phyloP scores from a whole-genome alignment of 1,140 invertebrate species.

The Papilio polyxenes region DNA sequence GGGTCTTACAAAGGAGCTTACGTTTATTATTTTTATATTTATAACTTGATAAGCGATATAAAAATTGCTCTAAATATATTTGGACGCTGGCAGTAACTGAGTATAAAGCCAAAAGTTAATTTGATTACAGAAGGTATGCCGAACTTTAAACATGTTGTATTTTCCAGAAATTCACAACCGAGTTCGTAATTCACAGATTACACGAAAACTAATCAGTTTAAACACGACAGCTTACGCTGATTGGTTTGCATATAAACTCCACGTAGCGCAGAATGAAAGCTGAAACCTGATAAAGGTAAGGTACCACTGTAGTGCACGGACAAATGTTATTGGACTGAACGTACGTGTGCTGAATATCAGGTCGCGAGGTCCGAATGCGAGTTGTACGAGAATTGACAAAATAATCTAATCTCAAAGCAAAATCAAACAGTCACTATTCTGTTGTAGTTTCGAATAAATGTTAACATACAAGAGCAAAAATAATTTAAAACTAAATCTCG shows the following conservation, averaged over 20 bases:
- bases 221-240: not conserved
- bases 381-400: not conserved
- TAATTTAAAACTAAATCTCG: too few relatives aligned
- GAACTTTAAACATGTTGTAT: not conserved
- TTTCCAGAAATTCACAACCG: not conserved
- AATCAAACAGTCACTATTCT: not conserved
- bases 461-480: not conserved
- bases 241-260: not conserved
- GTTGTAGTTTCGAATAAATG: not conserved
- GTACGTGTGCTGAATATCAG: not conserved
- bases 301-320: not conserved
- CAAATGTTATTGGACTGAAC: constrained; percentile 2
- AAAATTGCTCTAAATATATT: not conserved
- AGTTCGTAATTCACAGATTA: not conserved
- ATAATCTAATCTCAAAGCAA: constrained; percentile 16
- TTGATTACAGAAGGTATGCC: not conserved
- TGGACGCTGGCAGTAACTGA: not conserved
- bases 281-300: not conserved
- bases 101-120: not conserved
- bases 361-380: not conserved
- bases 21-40: not conserved
- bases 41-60: too few relatives aligned
- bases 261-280: not conserved
- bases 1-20: not conserved
- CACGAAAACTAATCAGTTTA: not conserved